Evolutionary conservation across 2,888 invertebrate genomes (phyloP).

Genomic region (Thymelicus acteon): DNA sequence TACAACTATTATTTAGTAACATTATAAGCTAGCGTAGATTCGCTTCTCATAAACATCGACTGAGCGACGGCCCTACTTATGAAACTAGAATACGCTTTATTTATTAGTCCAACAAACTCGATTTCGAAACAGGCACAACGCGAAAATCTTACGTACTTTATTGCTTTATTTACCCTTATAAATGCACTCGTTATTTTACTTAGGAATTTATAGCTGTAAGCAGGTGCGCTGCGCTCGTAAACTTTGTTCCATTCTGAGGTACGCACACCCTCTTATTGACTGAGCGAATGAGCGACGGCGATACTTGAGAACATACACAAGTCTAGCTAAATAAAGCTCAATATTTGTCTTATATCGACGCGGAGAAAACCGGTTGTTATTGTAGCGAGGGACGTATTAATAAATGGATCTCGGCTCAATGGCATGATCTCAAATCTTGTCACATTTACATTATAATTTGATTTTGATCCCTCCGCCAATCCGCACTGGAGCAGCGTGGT

Average conservation of each 20-base stretch:
- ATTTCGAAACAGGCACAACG: slow-evolving; percentile 43
- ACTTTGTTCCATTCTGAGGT: slow-evolving; percentile 54
- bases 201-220: slow-evolving; percentile 66
- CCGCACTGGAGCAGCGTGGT: no score
- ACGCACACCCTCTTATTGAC: slow-evolving; percentile 25
- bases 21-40: background rate
- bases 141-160: slow-evolving; percentile 33
- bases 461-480: no score
- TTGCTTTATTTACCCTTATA: slow-evolving; percentile 71
- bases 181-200: slow-evolving; percentile 77
- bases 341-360: background rate
- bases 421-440: no score
- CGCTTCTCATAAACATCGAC: background rate
- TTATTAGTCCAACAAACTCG: slow-evolving; percentile 8
- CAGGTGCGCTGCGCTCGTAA: slow-evolving; percentile 69
- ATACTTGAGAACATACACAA: slow-evolving; percentile 4
- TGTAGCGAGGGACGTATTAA: background rate
- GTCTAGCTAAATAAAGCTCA: background rate
- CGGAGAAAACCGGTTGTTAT: background rate
- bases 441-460: no score
- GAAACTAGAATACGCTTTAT: slow-evolving; percentile 43
- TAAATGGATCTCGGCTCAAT: background rate
- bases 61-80: slow-evolving; percentile 38
- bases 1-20: background rate
- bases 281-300: slow-evolving; percentile 28